Base-by-base conservation (phyloP, 2,797 vertebrate genomes). In the Numenius phaeopus region DNA sequence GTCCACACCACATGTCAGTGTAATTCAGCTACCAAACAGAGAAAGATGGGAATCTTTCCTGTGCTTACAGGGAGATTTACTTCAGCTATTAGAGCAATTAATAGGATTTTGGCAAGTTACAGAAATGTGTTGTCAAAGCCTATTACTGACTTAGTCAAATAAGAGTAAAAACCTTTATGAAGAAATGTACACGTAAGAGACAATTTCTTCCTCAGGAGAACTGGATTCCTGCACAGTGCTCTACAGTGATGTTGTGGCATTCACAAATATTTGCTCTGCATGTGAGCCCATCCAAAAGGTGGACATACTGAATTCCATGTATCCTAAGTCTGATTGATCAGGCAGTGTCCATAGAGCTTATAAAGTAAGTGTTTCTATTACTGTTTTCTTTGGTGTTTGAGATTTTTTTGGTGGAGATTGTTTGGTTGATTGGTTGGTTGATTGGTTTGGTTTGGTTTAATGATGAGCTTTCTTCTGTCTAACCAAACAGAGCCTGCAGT, bases 201-300 rank as follows among this genome's bases (percentile, higher is more conserved):
- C 10, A 14, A 30, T 84, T 96, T 93, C 34, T 94, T 77, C 83
- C 94, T 64, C 85, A 98, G 98, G 98, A 83, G 98, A 98, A 92
- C 99, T 99, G 90, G 93, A 98, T 90, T 98, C 96, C 29, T 99
- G 98, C 97, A 98, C 98, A 5, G 98, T 98, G 42, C 96, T 99
- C 72, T 98, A 99, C 97, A 99, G 98, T 3, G 98, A 99, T 8
- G 97, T 99, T 42, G 98, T 99, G 49, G 98, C 98, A 50, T 99
- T 99, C 96, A 99, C 98, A 4, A 98, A 98, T 93, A 99, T 98
- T 96, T 98, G 98, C 17, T 98, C 98, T 18, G 98, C 97, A 78
- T 99, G 98, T n/a, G 97, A 99, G 83, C 98, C 98, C 83, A 98
- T 98, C 77, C 97, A 98, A 39, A 98, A 96, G 7, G 98, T 99